Base-by-base conservation (phyloP, 2,888 invertebrate genomes). In the Celastrina argiolus region DNA sequence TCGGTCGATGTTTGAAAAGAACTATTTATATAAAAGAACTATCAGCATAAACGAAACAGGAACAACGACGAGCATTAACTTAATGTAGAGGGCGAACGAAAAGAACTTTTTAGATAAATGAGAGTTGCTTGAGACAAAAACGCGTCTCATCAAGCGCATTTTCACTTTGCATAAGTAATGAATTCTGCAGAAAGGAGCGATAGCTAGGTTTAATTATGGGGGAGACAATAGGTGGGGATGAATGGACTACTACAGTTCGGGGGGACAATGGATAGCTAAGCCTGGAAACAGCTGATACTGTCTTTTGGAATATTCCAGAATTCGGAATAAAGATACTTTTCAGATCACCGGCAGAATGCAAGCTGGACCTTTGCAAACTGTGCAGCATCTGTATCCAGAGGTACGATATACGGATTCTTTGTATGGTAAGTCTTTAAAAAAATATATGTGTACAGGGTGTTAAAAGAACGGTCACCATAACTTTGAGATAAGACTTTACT, bases 181-280 rank as follows among this genome's bases (percentile, higher is more conserved):
- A 45, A 61, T 66, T 67, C 63, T n/a, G 63, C 63, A 31, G 41
- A 58, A 31, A 58, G 58, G 58, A 69, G 68, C 45, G 69, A 69
- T 67, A 68, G 67, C 61, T 63, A 63, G 63, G 56, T 70, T 71
- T 71, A 71, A 71, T 71, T 71, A 71, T 68, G 51, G 66, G 56
- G 65, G 22, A 70, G 66, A 71, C 71, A 71, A 71, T 70, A 64
- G 66, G 31, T 69, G 68, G 31, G 22, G 0, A 1, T 58, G 22
- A 68, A 69, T 66, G 65, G 65, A 56, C 18, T 56, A 56, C 18
- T 56, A 36, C 36, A 41, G 63, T 63, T 42, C 63, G 14, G 28
- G n/a, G 56, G 70, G 71, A 70, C 71, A 71, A 71, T 69, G 67
- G 66, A 36, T n/a, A 63, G 41, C 63, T 63, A 63, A 63, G 63